Conservation (phyloP, 2,888 invertebrate species). For the Xestia xanthographa region DNA sequence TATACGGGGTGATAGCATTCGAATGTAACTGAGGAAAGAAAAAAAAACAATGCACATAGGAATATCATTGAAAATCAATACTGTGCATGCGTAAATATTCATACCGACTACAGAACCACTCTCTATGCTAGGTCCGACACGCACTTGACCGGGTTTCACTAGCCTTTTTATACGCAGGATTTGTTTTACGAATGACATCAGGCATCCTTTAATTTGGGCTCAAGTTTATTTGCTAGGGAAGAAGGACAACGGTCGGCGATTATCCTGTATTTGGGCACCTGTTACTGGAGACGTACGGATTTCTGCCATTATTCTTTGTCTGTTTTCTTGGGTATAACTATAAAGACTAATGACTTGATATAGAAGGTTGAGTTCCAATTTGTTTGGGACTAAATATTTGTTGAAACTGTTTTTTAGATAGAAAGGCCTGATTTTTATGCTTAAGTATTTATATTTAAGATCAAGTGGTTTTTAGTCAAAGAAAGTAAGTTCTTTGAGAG, state of each 20-base stretch:
- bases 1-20: not conserved
- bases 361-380: not conserved
- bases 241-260: constrained; percentile 23
- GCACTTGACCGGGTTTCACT: constrained; percentile 14
- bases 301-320: constrained; percentile 9
- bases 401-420: not conserved
- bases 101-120: not conserved
- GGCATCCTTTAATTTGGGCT: constrained; percentile 60
- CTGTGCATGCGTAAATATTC: not conserved
- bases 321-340: constrained; percentile 8
- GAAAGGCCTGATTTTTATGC: not conserved
- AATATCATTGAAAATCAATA: not conserved
- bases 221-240: constrained; percentile 51
- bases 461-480: constrained; percentile 7
- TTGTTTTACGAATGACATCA: constrained; percentile 66
- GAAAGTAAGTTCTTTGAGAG: not conserved
- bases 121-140: not conserved
- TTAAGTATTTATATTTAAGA: not conserved
- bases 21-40: not conserved
- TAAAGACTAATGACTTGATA: constrained; percentile 18
- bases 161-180: constrained; percentile 51
- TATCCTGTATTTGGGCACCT: constrained; percentile 42
- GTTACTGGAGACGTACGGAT: constrained; percentile 24
- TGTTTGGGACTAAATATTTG: not conserved
- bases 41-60: not conserved